Evolutionary conservation across 2,113 vertebrate species (phyloP).

Genomic region (Taxidea taxus): DNA sequence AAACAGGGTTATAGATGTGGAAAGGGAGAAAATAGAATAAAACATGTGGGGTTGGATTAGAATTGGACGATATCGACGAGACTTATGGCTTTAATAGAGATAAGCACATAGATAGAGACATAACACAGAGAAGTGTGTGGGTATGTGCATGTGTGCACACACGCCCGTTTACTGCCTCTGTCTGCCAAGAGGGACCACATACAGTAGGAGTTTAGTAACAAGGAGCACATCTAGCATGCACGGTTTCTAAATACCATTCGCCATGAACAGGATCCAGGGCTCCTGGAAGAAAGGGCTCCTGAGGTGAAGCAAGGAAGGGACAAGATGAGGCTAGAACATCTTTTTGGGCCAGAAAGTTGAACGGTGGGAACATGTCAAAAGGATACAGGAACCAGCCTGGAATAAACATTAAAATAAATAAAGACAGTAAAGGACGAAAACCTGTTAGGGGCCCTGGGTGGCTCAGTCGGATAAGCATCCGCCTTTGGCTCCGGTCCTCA

Average conservation of each 20-base stretch:
- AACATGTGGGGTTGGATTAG: background rate
- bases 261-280: background rate
- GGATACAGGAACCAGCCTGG: background rate
- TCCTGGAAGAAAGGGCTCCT: background rate
- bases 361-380: background rate
- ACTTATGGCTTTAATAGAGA: background rate
- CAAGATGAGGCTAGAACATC: background rate
- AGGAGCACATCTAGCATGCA: background rate
- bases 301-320: background rate
- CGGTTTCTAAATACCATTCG: background rate
- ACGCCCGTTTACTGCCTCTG: background rate
- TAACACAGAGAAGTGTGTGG: background rate
- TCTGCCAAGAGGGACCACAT: background rate
- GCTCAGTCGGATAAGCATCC: too few species aligned
- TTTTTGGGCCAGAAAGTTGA: background rate
- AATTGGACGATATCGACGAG: background rate
- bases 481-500: too few species aligned
- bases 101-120: background rate
- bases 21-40: conserved; percentile 6
- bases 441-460: background rate
- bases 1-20: background rate
- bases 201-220: background rate
- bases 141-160: background rate
- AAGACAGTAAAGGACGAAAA: background rate
- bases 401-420: conserved; percentile 1